phyloP scores from a whole-genome alignment of 2,113 vertebrate genomes.

The Epinephelus fuscoguttatus region DNA sequence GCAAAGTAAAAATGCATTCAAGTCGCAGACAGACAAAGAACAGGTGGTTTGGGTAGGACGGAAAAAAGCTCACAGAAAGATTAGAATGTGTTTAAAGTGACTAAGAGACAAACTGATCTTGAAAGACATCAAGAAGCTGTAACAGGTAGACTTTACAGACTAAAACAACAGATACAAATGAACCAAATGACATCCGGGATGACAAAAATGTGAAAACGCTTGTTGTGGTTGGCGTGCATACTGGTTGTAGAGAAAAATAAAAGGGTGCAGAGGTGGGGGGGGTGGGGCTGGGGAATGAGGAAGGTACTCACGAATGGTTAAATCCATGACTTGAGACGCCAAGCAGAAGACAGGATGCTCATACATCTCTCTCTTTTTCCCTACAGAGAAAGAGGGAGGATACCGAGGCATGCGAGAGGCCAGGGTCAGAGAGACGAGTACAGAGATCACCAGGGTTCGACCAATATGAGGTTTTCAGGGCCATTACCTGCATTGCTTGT shows the following conservation, averaged over 20 bases:
- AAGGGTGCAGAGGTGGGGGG: slow-evolving; percentile 74
- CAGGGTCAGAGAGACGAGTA: slow-evolving; percentile 93
- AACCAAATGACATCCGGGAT: slow-evolving; percentile 86
- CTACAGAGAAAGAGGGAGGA: slow-evolving; percentile 95
- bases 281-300: slow-evolving; percentile 84
- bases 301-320: slow-evolving; percentile 99
- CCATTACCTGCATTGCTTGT: not conserved
- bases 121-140: slow-evolving; percentile 81
- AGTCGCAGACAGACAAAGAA: slow-evolving; percentile 91
- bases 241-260: slow-evolving; percentile 79
- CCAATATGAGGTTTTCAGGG: slow-evolving; percentile 15
- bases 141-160: slow-evolving; percentile 83
- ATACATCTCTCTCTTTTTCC: slow-evolving; percentile 99
- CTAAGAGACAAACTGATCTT: not conserved
- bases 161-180: slow-evolving; percentile 90
- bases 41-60: slow-evolving; percentile 58
- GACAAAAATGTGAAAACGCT: slow-evolving; percentile 73
- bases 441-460: slow-evolving; percentile 70
- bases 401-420: slow-evolving; percentile 98
- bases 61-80: slow-evolving; percentile 85
- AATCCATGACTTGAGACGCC: slow-evolving; percentile 99
- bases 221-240: slow-evolving; percentile 84
- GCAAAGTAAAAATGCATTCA: slow-evolving; percentile 99
- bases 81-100: not conserved
- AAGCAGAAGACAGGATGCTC: slow-evolving; percentile 99